Base-by-base conservation (phyloP, 1,140 invertebrate species). In the Formica selysi region DNA sequence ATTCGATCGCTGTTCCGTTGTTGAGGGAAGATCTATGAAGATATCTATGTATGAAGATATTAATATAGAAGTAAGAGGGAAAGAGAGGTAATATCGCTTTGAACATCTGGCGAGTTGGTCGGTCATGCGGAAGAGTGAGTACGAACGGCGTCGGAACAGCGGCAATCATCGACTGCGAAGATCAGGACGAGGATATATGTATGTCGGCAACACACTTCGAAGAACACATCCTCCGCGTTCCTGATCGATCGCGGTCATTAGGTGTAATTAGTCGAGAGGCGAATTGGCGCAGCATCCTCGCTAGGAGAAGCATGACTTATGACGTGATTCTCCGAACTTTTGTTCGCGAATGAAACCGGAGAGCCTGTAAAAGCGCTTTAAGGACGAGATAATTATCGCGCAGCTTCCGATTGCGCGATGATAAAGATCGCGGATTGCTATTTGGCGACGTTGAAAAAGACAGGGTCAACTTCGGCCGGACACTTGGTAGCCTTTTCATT, bases 81-180 rank as follows among this genome's bases (percentile, higher is more conserved):
- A 44, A n/a, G 44, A 54, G 29, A 44, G 54, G 1, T 70, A 61
- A n/a, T 61, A 74, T 74, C 68, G 16, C 26, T 61, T 62, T 11
- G 67, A 38, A 51, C 36, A 59, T 81, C 36, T n/a, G 54, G 54
- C 79, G 68, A 44, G 36, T 36, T 44, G 79, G 19, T 61, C 79
- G 79, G 79, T 73, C 79, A 73, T 59, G 79, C 79, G 79, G 79
- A 81, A 81, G 79, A 81, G 67, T 36, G 79, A 83, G 54, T 61
- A 67, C 51, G 38, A n/a, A 67, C 64, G 38, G 32, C 32, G 32
- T 80, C 32, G 62, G 44, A 74, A 73, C 36, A 26, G 57, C 38
- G 70, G 54, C 70, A 73, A n/a, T 48, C 70, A 59, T 70, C 48
- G 41, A 38, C 41, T 83, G 68, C 54, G 57, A 83, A 83, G 79